Evolutionary conservation across 30 jellyfish, hydroid and myxozoan genomes (phyloP).

Genomic region (Hydractinia echinata): DNA sequence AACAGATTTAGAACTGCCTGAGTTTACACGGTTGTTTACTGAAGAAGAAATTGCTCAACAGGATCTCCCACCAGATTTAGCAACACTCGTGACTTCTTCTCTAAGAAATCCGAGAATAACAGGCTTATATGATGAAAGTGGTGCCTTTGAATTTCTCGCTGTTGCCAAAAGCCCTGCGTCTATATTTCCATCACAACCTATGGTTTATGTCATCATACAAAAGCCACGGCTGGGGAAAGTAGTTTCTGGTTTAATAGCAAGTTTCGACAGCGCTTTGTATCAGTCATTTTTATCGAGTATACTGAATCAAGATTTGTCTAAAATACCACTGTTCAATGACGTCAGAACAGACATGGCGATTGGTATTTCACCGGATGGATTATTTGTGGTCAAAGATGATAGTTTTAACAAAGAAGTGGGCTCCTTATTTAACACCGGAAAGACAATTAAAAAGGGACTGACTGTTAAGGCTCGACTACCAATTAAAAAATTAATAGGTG

Average conservation of each 20-base stretch:
- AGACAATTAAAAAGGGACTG: constrained; percentile 59
- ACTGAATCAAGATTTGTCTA: constrained; percentile 45
- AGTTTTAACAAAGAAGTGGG: constrained; percentile 58
- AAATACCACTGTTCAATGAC: constrained; percentile 57
- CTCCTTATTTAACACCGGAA: constrained; percentile 49
- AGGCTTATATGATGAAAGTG: constrained; percentile 58
- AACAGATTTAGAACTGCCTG: constrained; percentile 44
- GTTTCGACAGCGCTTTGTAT: constrained; percentile 49
- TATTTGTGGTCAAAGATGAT: constrained; percentile 51
- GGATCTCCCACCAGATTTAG: constrained; percentile 65
- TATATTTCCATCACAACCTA: constrained; percentile 53
- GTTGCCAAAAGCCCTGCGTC: constrained; percentile 77
- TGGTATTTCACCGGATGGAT: constrained; percentile 56
- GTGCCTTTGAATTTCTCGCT: constrained; percentile 67
- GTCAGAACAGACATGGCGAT: constrained; percentile 45
- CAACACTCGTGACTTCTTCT: constrained; percentile 49
- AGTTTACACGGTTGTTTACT: constrained; percentile 56
- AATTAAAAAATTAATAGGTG: constrained; percentile 36
- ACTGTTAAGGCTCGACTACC: constrained; percentile 54
- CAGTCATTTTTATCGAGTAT: constrained; percentile 50
- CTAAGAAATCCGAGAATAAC: constrained; percentile 41
- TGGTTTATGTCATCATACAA: constrained; percentile 51
- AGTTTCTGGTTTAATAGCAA: constrained; percentile 48
- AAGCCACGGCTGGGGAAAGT: constrained; percentile 56
- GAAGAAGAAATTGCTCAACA: constrained; percentile 49